Evolutionary conservation across 2,113 vertebrate genomes (phyloP), one percentile per base, ranked within the genome.

Genomic region (Globicephala melas): DNA sequence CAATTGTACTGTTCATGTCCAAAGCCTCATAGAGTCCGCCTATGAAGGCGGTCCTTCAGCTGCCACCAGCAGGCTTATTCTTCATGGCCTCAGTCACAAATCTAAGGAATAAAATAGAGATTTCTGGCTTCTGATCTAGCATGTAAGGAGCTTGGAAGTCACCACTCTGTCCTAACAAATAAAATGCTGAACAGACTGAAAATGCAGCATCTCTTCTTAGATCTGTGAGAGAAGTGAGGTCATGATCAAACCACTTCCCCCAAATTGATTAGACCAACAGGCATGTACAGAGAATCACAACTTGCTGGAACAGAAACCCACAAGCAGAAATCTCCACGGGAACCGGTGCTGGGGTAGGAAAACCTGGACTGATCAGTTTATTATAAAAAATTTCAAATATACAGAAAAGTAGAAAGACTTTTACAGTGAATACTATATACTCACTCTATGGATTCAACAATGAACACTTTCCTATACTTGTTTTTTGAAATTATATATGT

Each of bases 301-400:
- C 4, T 55, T 70, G 50, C 12, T 14, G 8, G 50, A 62, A 67
- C 9, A 44, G 67, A 65, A 91, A 83, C 23, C 26, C 33, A 70
- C 0, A 2, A 70, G n/a, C 9, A 36, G 55, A 93, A 79, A 41
- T 6, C 9, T 53, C 36, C 0, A 0, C 8, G 28, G 6, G 50
- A 85, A 31, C 31, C 10, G 26, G 36, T 47, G 63, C 12, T 14
- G 23, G 8, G 33, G 11, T 31, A 31, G 18, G 12, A 55, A 81
- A 73, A 58, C 11, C 11, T 28, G 50, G 68, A 36, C 12, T 1
- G 25, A 23, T 79, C 50, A n/a, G 76, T n/a, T 87, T 70, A n/a
- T 60, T 60, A 47, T 36, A 63, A 87, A 87, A 73, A 25, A 31
- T 60, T 80, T 79, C 50, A 70, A 79, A 79, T 68, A 50, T 70